Conservation (phyloP, 1,140 invertebrate species). For the Carposina sasakii region DNA sequence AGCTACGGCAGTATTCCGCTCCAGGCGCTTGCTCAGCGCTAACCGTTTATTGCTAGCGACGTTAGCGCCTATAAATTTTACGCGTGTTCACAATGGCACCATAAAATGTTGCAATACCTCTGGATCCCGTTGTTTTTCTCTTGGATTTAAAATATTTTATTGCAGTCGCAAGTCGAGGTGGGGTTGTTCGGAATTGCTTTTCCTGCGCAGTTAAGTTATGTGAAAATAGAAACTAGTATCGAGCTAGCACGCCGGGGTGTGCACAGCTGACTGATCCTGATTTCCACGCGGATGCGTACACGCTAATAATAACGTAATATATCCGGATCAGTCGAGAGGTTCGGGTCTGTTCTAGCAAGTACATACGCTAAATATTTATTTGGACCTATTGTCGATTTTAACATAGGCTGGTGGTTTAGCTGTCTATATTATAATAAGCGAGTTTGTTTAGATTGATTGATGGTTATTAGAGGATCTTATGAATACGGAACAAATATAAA, state of each 20-base stretch:
- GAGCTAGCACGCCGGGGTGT: not conserved
- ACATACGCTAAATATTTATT: too few species aligned
- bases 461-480: too few species aligned
- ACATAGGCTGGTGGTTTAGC: too few species aligned
- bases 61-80: conserved; percentile 65
- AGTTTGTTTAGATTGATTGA: too few species aligned
- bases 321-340: conserved; percentile 44
- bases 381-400: too few species aligned
- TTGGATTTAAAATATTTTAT: conserved; percentile 47
- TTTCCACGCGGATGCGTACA: conserved; percentile 49
- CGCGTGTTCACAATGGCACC: conserved; percentile 51
- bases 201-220: conserved; percentile 8
- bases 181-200: conserved; percentile 28
- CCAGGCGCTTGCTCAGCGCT: conserved; percentile 35
- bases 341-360: too few species aligned
- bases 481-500: too few species aligned
- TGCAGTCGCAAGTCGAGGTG: conserved; percentile 24
- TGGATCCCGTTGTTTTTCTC: conserved; percentile 58
- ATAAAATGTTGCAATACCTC: conserved; percentile 62
- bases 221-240: not conserved
- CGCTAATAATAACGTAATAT: conserved; percentile 50
- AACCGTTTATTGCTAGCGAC: conserved; percentile 59
- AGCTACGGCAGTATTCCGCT: not conserved
- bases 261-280: conserved; percentile 33
- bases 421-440: too few species aligned